Evolutionary conservation across 2,888 invertebrate genomes (phyloP), one percentile per base, ranked within the genome.

Genomic region (Tineola bisselliella): DNA sequence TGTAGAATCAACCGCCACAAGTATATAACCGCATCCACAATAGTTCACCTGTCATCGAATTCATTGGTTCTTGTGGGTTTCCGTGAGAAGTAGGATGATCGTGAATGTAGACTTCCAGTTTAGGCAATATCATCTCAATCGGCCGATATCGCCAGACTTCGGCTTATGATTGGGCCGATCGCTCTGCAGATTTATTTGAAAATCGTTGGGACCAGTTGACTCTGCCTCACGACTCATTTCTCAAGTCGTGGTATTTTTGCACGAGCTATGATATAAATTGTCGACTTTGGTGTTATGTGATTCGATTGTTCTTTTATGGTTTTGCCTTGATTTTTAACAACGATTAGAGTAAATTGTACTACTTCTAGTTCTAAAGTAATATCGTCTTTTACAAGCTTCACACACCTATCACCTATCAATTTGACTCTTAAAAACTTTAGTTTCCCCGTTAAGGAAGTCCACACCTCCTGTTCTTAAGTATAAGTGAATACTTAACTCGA

Each of bases 51-150:
- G 56, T 31, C 56, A 31, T 1, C 19, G 6, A 64, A 64, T 69
- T 73, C 66, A 10, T 43, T 64, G 54, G 62, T 75, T 68, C 18
- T 30, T n/a, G 68, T 30, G 8, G 30, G 12, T 54, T 58, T 44
- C 71, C 79, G 78, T 79, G 78, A 74, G 79, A 79, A 79, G 69
- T 69, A 70, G 69, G 67, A 61, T 71, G 66, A 62, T 72, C 74
- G 74, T 72, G 73, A 69, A 72, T 33, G 68, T 70, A 68, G 69
- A 44, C 69, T 72, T 73, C 76, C 74, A 73, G 78, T 77, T 78
- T 78, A 74, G 77, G 76, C 69, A 71, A 71, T 69, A 72, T 73
- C 74, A 70, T 71, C 67, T 65, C 66, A 66, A 69, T 68, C 69
- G 68, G 61, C 63, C 72, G 72, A 70, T 71, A 74, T 70, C 68